These are phyloP conservation scores for Miniopterus natalensis DNA, from an alignment of 2,113 vertebrate genomes.

Conservation along the genomic window DNA sequence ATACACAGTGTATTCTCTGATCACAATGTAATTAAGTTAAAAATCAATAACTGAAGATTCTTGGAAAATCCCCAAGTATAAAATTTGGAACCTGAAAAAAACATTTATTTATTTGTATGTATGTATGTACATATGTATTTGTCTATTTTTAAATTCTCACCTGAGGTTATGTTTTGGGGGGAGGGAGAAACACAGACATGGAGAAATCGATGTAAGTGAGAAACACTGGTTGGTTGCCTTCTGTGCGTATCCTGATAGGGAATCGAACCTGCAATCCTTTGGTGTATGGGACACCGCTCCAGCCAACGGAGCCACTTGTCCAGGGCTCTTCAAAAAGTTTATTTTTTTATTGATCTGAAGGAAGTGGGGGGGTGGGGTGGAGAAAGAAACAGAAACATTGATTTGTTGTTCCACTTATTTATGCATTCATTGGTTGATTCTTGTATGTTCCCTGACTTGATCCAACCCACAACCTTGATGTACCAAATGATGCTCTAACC, in stretches of 20 bases:
- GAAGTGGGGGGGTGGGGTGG: not conserved
- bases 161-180: not conserved
- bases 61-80: slow-evolving; percentile 8
- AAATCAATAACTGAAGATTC: not conserved
- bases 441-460: not conserved
- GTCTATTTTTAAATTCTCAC: not conserved
- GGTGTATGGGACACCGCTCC: not conserved
- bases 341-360: not conserved
- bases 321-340: not conserved
- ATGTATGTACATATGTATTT: no score
- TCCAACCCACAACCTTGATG: not conserved
- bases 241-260: not conserved
- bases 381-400: not conserved
- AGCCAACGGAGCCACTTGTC: not conserved
- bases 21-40: slow-evolving; percentile 23
- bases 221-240: not conserved
- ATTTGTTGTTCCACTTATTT: not conserved
- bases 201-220: not conserved
- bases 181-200: not conserved
- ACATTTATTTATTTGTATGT: not conserved
- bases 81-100: slow-evolving; percentile 33
- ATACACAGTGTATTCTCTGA: not conserved
- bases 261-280: not conserved
- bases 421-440: not conserved
- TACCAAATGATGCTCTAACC: not conserved